A percentile compares a stretch with the other conserved stretches of the same genome.
Evolutionary conservation across 2,888 invertebrate genomes (phyloP).

Genomic region (Volucella inanis): DNA sequence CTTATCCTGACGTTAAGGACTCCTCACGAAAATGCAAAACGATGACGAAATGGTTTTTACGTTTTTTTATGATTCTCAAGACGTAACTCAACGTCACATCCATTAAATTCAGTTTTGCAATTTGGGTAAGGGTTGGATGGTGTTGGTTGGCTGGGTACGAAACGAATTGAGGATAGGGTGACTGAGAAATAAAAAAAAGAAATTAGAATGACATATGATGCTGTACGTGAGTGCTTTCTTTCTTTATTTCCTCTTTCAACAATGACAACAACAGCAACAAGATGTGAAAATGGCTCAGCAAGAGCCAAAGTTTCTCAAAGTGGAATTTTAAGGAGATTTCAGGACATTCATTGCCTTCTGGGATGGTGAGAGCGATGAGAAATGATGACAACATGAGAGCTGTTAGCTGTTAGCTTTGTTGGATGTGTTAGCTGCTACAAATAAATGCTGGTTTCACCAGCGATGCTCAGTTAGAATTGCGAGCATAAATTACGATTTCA

Average conservation of each 20-base stretch:
- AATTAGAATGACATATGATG: slow-evolving; percentile 72
- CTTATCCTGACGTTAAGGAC: slow-evolving; percentile 39
- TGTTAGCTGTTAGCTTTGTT: slow-evolving; percentile 43
- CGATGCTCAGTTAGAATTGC: slow-evolving; percentile 57
- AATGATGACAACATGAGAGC: slow-evolving; percentile 60
- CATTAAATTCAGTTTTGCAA: slow-evolving; percentile 71
- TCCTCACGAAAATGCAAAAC: slow-evolving; percentile 50
- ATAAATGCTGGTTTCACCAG: slow-evolving; percentile 25
- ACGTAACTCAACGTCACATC: slow-evolving; percentile 32
- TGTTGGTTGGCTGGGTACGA: neutral
- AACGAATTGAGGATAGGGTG: neutral
- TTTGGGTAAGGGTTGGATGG: slow-evolving; percentile 4
- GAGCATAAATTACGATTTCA: slow-evolving; percentile 57
- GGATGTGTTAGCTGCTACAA: slow-evolving; percentile 29
- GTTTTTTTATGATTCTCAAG: slow-evolving; percentile 55
- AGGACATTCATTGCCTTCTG: slow-evolving; percentile 59
- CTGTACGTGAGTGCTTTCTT: slow-evolving; percentile 61
- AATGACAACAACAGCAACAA: slow-evolving; percentile 2
- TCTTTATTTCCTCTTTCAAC: neutral
- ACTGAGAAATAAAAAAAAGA: slow-evolving; percentile 66
- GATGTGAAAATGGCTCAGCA: slow-evolving; percentile 26
- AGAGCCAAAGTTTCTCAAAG: slow-evolving; percentile 54
- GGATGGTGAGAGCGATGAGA: slow-evolving; percentile 42
- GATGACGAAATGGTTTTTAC: slow-evolving; percentile 32
- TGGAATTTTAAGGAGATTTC: slow-evolving; percentile 62